Conservation (phyloP, 2,888 invertebrate genomes). For the Drosophila sordidula region DNA sequence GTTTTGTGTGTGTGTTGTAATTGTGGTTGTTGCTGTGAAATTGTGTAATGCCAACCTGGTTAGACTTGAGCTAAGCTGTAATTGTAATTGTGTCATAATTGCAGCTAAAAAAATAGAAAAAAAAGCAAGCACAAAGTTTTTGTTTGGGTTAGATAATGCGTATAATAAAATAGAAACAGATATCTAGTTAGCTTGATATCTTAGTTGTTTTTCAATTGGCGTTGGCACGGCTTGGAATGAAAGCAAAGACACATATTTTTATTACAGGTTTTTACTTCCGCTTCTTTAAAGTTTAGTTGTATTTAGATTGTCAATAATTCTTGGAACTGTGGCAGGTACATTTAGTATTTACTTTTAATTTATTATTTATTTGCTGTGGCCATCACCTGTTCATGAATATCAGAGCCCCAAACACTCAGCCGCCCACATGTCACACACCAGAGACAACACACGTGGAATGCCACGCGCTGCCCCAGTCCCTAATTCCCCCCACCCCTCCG, state of each 20-base stretch:
- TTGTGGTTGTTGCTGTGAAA: constrained; percentile 14
- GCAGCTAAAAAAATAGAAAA: constrained; percentile 5
- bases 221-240: too few species aligned
- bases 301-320: constrained; percentile 15
- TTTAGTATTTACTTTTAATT: constrained; percentile 24
- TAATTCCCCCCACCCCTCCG: too few species aligned
- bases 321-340: constrained; percentile 18
- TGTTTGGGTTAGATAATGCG: neutral
- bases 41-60: constrained; percentile 32
- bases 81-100: constrained; percentile 34
- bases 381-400: constrained; percentile 35
- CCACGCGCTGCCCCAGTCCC: constrained; percentile 46
- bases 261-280: too few species aligned
- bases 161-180: neutral
- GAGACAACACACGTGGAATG: constrained; percentile 59
- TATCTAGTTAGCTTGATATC: too few species aligned
- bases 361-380: constrained; percentile 45
- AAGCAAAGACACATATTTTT: too few species aligned
- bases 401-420: constrained; percentile 8
- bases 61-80: constrained; percentile 12
- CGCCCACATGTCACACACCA: constrained; percentile 19
- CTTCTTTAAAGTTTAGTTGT: neutral
- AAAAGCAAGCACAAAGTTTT: too few species aligned
- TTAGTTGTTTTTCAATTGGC: too few species aligned
- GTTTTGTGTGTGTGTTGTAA: constrained; percentile 32